These are phyloP conservation scores for Xestia rhomboidea DNA, from an alignment of 2,888 invertebrate genomes.

Conservation along the genomic window DNA sequence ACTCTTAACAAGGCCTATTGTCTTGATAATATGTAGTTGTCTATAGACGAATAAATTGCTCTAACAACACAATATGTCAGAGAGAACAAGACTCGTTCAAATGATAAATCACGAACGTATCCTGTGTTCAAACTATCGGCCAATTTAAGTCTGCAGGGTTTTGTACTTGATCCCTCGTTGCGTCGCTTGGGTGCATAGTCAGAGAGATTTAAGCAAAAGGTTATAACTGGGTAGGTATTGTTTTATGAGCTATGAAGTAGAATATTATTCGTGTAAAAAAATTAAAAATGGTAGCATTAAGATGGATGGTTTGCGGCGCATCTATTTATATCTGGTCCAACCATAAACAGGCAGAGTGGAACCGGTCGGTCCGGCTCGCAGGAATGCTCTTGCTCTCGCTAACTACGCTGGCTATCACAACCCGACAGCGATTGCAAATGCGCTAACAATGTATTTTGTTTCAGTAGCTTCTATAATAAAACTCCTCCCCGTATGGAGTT, in stretches of 20 bases:
- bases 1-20: conserved; percentile 80
- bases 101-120: conserved; percentile 70
- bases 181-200: conserved; percentile 26
- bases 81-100: conserved; percentile 73
- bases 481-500: conserved; percentile 68
- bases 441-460: conserved; percentile 84
- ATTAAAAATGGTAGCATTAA: conserved; percentile 82
- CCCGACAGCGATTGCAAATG: conserved; percentile 79
- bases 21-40: conserved; percentile 74
- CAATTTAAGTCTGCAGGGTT: conserved; percentile 64
- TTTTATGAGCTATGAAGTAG: conserved; percentile 13
- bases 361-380: conserved; percentile 86
- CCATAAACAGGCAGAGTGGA: conserved; percentile 86
- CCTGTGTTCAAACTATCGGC: conserved; percentile 68
- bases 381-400: conserved; percentile 87
- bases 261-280: conserved; percentile 57
- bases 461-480: conserved; percentile 72
- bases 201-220: conserved; percentile 25
- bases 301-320: conserved; percentile 86
- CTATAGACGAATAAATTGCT: conserved; percentile 74
- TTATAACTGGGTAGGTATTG: conserved; percentile 24
- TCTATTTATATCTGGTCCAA: conserved; percentile 89
- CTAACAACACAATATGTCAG: conserved; percentile 73
- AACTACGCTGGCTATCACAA: conserved; percentile 79
- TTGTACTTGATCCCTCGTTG: conserved; percentile 53